These are phyloP conservation scores for Saturnia pavonia DNA, from an alignment of 2,888 invertebrate genomes.

Conservation along the genomic window DNA sequence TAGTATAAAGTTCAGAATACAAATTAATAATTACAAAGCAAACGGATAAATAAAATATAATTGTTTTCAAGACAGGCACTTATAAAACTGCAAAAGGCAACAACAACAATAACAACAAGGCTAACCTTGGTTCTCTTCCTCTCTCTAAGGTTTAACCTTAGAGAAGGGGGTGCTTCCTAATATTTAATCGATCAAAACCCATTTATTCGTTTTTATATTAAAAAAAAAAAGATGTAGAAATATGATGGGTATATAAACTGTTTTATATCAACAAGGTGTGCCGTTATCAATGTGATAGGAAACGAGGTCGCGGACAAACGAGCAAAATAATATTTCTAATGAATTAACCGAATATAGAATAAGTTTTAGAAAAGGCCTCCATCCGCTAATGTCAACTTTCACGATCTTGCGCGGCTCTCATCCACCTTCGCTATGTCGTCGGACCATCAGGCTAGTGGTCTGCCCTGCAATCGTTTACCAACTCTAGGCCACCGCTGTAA, in stretches of 20 bases:
- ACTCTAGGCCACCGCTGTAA: no score
- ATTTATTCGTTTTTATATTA: not conserved
- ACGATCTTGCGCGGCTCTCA: no score
- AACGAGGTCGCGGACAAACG: conserved; percentile 56
- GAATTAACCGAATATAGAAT: not conserved
- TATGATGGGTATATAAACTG: not conserved
- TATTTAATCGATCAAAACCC: no score
- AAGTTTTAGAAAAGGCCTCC: not conserved
- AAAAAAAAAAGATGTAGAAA: not conserved
- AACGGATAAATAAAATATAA: not conserved
- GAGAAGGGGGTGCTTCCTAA: no score
- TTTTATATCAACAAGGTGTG: conserved; percentile 51
- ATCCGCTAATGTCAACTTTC: no score
- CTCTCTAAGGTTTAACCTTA: no score
- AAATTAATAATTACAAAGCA: not conserved
- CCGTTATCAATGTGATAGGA: conserved; percentile 62
- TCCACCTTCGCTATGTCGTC: no score
- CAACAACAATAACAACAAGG: no score
- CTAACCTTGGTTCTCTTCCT: no score
- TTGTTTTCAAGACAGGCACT: not conserved
- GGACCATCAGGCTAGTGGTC: no score
- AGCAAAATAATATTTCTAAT: conserved; percentile 11
- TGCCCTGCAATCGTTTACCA: no score
- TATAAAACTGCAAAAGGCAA: not conserved
- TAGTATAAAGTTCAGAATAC: conserved; percentile 2